phyloP scores from a whole-genome alignment of 1,140 invertebrate species.

The Brachystomella parvula region DNA sequence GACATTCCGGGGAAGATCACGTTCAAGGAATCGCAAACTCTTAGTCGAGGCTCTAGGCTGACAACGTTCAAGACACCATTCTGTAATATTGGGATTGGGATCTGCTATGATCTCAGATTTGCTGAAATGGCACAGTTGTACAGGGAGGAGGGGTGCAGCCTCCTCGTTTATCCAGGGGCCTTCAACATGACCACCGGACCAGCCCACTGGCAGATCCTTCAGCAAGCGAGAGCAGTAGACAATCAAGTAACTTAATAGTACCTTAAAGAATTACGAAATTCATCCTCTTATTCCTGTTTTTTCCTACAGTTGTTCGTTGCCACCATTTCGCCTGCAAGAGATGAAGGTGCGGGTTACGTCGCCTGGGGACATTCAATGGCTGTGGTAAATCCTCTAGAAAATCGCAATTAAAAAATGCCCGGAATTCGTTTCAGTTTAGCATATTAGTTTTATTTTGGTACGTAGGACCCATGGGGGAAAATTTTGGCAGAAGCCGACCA shows the following conservation, averaged over 20 bases:
- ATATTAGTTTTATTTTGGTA: neutral
- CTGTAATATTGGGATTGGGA: slow-evolving; percentile 78
- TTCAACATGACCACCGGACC: slow-evolving; percentile 95
- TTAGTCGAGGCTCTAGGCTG: slow-evolving; percentile 66
- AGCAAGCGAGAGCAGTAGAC: slow-evolving; percentile 71
- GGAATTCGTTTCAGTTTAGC: neutral
- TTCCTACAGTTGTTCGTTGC: slow-evolving; percentile 45
- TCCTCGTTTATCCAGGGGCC: slow-evolving; percentile 83
- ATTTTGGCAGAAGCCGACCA: slow-evolving; percentile 61
- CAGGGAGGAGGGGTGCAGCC: slow-evolving; percentile 65
- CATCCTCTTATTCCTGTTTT: slow-evolving; percentile 5
- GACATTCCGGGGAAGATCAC: slow-evolving; percentile 83
- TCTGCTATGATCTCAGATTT: slow-evolving; percentile 92
- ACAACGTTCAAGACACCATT: slow-evolving; percentile 64
- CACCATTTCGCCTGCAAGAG: slow-evolving; percentile 48
- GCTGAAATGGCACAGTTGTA: slow-evolving; percentile 79
- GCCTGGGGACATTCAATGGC: slow-evolving; percentile 83
- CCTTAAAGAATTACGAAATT: neutral
- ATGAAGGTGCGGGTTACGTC: slow-evolving; percentile 62
- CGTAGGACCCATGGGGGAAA: slow-evolving; percentile 73
- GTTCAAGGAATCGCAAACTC: slow-evolving; percentile 84
- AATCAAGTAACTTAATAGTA: slow-evolving; percentile 60
- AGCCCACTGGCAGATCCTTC: slow-evolving; percentile 80
- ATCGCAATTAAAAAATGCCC: neutral
- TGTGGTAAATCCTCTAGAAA: slow-evolving; percentile 46